Evolutionary conservation across 2,113 vertebrate genomes (phyloP).

Genomic region (Nesogale talazaci): DNA sequence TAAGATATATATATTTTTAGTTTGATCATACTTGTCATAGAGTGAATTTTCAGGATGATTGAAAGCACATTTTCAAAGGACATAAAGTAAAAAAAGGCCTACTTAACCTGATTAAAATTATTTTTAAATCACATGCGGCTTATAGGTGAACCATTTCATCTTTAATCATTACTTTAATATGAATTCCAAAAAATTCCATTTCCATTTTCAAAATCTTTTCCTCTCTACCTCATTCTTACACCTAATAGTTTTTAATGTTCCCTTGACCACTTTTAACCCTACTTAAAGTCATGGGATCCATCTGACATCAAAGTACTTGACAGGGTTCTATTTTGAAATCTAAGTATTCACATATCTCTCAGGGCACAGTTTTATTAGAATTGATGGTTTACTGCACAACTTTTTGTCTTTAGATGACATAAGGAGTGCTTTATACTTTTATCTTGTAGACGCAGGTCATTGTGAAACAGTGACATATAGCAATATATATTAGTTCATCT

Average conservation of each 20-base stretch:
- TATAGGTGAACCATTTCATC: constrained; percentile 47
- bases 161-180: constrained; percentile 57
- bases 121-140: constrained; percentile 7
- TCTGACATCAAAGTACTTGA: constrained; percentile 58
- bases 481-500: not conserved
- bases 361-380: constrained; percentile 27
- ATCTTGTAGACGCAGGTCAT: not conserved
- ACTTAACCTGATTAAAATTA: constrained; percentile 27
- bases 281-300: constrained; percentile 47
- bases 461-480: not conserved
- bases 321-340: constrained; percentile 54
- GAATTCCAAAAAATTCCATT: constrained; percentile 48
- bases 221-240: constrained; percentile 49
- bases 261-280: constrained; percentile 35
- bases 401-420: not conserved
- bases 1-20: not conserved
- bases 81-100: not conserved
- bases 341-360: not conserved
- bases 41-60: not conserved
- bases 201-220: constrained; percentile 45
- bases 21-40: not conserved
- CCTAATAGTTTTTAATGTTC: constrained; percentile 46
- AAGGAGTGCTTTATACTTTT: not conserved
- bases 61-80: constrained; percentile 45
- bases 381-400: not conserved